Base-by-base conservation (phyloP, 2,113 vertebrate species). In the Chionis minor region DNA sequence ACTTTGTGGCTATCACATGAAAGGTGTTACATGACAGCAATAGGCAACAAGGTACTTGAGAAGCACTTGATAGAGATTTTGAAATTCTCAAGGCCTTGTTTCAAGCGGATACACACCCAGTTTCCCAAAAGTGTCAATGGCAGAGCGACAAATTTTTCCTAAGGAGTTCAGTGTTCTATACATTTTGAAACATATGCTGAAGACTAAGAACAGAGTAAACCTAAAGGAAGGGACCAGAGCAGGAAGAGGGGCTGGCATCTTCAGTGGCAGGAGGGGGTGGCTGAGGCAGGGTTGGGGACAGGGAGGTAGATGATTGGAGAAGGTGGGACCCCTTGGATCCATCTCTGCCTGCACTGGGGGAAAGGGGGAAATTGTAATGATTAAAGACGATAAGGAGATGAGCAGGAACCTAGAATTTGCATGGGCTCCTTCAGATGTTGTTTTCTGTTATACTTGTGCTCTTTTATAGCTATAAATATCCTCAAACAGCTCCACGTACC, bases 251-350 rank as follows among this genome's bases (percentile, higher is more conserved):
- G 4, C 4, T 1, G 1, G 17, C 14, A 2, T 51, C 14, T 71
- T 0, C 0, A 28, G 30, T 1, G 1, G 22, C 23, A 78, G 28
- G 20, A 47, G 18, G 12, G 6, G 1, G 5, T 52, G 61, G 21
- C 18, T 35, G 74, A 75, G 5, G 17, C 38, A 81, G 47, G 17
- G 8, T n/a, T 85, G 10, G 6, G 2, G 6, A n/a, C 28, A 35
- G 18, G 30, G 7, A 13, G 32, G 21, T 28, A 44, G 26, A 11
- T 66, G 35, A 23, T 65, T 38, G 23, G 30, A 71, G 45, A 74
- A 30, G 19, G 13, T 42, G 21, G 45, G 23, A 91, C 15, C 5
- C 45, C 52, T 54, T 62, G 33, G 8, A 26, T 80, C 45, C 6
- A 0, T 66, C 40, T 62, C 5, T 74, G 19, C 16, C 42, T 79